Conservation (phyloP, 2,113 vertebrate genomes). For the Platichthys flesus region DNA sequence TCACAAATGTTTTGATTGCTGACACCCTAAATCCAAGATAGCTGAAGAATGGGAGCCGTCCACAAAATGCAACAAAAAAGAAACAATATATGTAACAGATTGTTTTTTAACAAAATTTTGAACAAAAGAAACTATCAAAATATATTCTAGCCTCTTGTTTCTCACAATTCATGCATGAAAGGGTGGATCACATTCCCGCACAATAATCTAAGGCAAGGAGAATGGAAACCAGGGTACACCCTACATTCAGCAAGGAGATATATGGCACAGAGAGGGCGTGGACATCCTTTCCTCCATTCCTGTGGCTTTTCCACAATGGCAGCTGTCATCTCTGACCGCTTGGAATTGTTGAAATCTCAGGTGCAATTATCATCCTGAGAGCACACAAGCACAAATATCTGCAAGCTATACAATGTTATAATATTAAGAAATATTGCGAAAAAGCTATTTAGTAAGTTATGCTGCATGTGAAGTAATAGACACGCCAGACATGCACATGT, state of each 20-base stretch:
- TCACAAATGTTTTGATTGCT: too few species aligned
- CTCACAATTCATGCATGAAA: neutral
- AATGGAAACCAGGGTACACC: neutral
- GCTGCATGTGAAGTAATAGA: neutral
- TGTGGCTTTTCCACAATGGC: constrained; percentile 23
- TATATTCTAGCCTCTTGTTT: neutral
- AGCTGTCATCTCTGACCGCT: neutral
- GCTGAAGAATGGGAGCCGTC: neutral
- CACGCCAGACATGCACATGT: neutral
- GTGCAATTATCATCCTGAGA: neutral
- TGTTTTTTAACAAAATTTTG: too few species aligned
- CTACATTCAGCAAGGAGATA: neutral
- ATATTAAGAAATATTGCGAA: neutral
- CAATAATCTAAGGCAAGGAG: neutral
- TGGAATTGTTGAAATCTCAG: neutral
- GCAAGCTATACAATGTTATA: neutral
- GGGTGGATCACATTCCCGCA: neutral
- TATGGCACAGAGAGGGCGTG: constrained; percentile 10
- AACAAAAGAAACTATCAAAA: too few species aligned
- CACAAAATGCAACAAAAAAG: neutral
- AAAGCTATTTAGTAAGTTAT: neutral
- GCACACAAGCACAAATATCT: neutral
- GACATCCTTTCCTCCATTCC: constrained; percentile 32
- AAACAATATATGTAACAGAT: too few species aligned
- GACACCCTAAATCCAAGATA: too few species aligned